Percentiles rank a stretch among this genome's conserved stretches.
phyloP scores from a whole-genome alignment of 1,140 invertebrate species.

The Ceratitis capitata region DNA sequence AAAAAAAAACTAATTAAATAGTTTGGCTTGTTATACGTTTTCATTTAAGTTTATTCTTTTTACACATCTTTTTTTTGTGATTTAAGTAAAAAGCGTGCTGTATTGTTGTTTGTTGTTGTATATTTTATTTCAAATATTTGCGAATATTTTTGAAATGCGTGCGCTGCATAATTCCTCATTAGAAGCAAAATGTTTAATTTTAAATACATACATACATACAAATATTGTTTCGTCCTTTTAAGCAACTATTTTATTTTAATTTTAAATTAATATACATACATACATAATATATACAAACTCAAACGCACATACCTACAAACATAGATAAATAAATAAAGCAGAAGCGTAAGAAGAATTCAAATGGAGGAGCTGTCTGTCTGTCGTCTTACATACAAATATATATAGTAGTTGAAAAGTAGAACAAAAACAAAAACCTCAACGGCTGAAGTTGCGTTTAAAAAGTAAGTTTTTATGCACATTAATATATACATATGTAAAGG shows the following conservation, averaged over 20 bases:
- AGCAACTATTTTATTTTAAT: no score
- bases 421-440: slow-evolving; percentile 7
- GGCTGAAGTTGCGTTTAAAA: slow-evolving; percentile 14
- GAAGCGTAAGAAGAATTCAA: neutral
- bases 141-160: neutral
- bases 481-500: no score
- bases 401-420: neutral
- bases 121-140: neutral
- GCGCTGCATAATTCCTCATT: neutral
- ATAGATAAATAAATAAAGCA: no score
- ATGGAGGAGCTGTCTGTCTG: neutral
- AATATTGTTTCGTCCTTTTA: neutral
- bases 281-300: neutral
- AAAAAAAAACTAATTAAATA: no score
- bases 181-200: neutral
- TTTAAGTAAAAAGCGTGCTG: neutral
- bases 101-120: neutral
- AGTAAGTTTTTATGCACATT: neutral
- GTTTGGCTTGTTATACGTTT: neutral
- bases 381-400: no score
- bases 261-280: neutral
- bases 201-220: neutral
- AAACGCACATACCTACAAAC: slow-evolving; percentile 16
- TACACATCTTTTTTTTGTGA: neutral
- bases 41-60: neutral